Evolutionary conservation across 2,113 vertebrate species (phyloP), one percentile per base, ranked within the genome.

Genomic region (Perca flavescens): DNA sequence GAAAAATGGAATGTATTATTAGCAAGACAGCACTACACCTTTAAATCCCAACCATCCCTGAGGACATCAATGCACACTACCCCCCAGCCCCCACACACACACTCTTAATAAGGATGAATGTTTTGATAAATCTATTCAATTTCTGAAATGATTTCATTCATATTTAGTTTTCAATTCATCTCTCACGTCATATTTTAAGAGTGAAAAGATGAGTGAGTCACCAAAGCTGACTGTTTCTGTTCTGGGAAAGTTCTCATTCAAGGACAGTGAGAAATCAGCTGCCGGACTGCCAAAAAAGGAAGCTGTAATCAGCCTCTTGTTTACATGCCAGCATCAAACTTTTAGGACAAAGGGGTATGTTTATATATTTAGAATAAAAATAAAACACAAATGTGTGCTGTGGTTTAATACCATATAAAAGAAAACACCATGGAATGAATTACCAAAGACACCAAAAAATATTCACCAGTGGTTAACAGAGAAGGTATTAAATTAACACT

Each of bases 141-240:
- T 17, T 65, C 21, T 25, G 36, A 77, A 65, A 52, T 49, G 8
- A 21, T n/a, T 34, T 69, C 2, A 25, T 61, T 67, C 10, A 40
- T 19, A 57, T 69, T 47, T n/a, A 22, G 25, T 65, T 46, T 46
- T 36, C 64, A 66, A 61, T 65, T 76, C 6, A 67, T 69, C 62
- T 19, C 53, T 21, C 25, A 67, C 70, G 68, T 74, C 34, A n/a
- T 50, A 5, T 60, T 75, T 43, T 47, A 7, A 43, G 50, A 78
- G 19, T 21, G 52, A 17, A n/a, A 58, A 83, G 31, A 43, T 0
- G 25, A 13, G 36, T n/a, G n/a, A 56, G 49, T 68, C 50, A 70
- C 74, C n/a, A 5, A 28, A 28, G 52, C 50, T 0, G 63, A 53
- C 75, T 25, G 49, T 89, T 75, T 86, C 77, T n/a, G 13, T 58